Conservation (phyloP, 2,113 vertebrate genomes). For the Toxostoma redivivum region DNA sequence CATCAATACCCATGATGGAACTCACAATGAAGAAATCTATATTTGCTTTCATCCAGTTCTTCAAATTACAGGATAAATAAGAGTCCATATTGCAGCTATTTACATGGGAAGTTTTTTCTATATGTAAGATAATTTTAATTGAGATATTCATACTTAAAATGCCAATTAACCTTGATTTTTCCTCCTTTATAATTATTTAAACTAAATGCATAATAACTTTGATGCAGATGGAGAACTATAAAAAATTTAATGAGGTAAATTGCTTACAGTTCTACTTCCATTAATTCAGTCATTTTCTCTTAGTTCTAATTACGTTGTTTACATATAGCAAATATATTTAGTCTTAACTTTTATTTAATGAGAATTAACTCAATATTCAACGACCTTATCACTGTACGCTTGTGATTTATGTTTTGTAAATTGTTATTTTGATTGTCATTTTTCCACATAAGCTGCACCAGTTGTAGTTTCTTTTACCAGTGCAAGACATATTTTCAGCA, state of each 20-base stretch:
- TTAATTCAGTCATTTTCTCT: conserved; percentile 62
- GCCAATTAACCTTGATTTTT: conserved; percentile 65
- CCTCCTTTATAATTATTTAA: conserved; percentile 65
- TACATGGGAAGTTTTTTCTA: conserved; percentile 1
- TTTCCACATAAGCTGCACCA: background rate
- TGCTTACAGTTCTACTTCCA: conserved; percentile 48
- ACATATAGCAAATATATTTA: conserved; percentile 45
- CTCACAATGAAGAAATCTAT: background rate
- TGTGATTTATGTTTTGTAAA: conserved; percentile 19
- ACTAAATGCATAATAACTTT: conserved; percentile 61
- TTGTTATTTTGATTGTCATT: conserved; percentile 2
- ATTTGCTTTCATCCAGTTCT: conserved; percentile 10
- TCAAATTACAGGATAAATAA: conserved; percentile 40
- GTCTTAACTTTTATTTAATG: conserved; percentile 30
- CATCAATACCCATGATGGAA: background rate
- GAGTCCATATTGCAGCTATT: conserved; percentile 41
- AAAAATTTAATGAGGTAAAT: conserved; percentile 66
- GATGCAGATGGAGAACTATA: conserved; percentile 42
- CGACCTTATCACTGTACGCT: conserved; percentile 10
- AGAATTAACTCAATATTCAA: conserved; percentile 18
- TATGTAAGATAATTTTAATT: conserved; percentile 54
- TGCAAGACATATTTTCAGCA: background rate
- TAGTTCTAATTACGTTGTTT: conserved; percentile 61
- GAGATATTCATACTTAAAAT: conserved; percentile 61
- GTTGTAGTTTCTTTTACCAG: background rate